phyloP scores from a whole-genome alignment of 2,797 vertebrate genomes.

The Clarias platycephalus region DNA sequence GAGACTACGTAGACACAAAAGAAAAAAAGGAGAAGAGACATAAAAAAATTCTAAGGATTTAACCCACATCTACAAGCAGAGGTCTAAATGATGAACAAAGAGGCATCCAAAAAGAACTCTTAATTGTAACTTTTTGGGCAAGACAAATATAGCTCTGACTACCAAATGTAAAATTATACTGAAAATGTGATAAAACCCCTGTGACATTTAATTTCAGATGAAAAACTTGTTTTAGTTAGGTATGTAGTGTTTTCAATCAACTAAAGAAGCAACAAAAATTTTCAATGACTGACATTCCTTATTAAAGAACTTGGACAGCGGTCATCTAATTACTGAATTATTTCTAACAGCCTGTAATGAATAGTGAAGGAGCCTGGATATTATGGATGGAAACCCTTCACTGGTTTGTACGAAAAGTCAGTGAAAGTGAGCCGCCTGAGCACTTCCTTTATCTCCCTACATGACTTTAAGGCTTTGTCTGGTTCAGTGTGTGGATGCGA shows the following conservation, averaged over 20 bases:
- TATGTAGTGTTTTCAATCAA: too few relatives aligned
- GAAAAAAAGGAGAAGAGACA: conserved; percentile 30
- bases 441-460: background rate
- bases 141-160: background rate
- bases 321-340: background rate
- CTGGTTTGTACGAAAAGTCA: background rate
- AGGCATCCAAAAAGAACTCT: background rate
- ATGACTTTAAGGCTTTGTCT: background rate
- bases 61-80: background rate
- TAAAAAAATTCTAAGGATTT: conserved; percentile 36
- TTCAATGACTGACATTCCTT: background rate
- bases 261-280: too few relatives aligned
- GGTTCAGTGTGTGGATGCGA: background rate
- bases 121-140: background rate
- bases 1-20: conserved; percentile 55
- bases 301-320: background rate
- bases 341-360: background rate
- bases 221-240: background rate
- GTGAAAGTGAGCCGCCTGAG: background rate
- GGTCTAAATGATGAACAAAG: background rate
- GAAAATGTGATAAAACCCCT: background rate
- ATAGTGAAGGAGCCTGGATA: background rate
- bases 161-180: background rate
- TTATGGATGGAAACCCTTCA: background rate
- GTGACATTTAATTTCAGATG: background rate